phyloP scores from a whole-genome alignment of 2,797 vertebrate genomes.

The Epinephelus malabaricus region DNA sequence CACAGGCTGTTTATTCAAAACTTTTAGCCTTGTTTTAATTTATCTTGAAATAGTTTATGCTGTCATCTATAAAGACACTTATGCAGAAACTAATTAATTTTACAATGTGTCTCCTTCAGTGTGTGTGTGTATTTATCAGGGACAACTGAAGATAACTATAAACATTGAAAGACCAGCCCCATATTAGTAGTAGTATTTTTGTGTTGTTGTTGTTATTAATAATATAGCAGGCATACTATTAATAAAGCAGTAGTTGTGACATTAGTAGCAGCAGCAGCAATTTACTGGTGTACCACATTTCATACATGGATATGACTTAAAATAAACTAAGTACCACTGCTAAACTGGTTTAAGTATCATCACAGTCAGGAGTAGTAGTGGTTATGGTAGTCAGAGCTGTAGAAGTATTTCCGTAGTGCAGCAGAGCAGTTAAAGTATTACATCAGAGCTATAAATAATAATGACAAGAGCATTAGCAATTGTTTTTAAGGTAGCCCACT shows the following conservation, averaged over 20 bases:
- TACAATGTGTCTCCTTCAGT: no score
- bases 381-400: neutral
- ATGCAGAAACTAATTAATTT: neutral
- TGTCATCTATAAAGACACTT: neutral
- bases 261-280: neutral
- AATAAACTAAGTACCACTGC: neutral
- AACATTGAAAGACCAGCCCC: neutral
- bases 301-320: neutral
- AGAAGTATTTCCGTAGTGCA: neutral
- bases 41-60: neutral
- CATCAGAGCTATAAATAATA: neutral
- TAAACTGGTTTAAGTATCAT: neutral
- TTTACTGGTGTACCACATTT: neutral
- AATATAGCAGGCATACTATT: neutral
- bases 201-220: neutral
- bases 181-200: neutral
- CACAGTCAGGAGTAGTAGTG: neutral
- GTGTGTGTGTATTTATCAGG: neutral
- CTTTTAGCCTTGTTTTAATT: neutral
- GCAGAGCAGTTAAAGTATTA: neutral
- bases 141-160: neutral
- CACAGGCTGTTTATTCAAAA: neutral
- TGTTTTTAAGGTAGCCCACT: no score
- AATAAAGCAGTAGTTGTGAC: neutral
- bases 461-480: no score